Base-by-base conservation (phyloP, 1,140 invertebrate genomes). In the Drusus annulatus region DNA sequence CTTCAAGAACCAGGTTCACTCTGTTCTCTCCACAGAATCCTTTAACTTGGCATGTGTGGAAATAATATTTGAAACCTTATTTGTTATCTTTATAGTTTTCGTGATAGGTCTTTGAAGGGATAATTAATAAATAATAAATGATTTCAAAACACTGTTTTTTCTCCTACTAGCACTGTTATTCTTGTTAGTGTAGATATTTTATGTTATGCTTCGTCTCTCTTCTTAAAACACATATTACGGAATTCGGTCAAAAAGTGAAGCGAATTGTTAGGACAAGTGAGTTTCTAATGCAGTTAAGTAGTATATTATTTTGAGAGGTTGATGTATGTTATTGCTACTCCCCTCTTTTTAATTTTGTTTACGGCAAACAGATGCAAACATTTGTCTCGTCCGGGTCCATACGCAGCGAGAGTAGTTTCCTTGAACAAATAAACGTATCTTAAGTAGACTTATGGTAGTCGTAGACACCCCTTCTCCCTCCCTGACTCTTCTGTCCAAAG, bases 271-370 rank as follows among this genome's bases (percentile, higher is more conserved):
- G 28, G 25, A 65, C 4, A 65, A 65, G 62, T 65, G 16, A 19
- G 17, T 23, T 13, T 23, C 21, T 25, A 31, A 65, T 10, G 7
- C 10, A 25, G 4, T 65, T n/a, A 71, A 19, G 7, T 17, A 71
- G 68, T 71, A 69, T 45, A 45, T 45, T 81, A 81, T 81, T 81
- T 65, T 81, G 75, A 77, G 62, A 75, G 68, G 68, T 71, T 81
- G 80, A 76, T 68, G 62, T 71, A 68, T 81, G 75, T 81, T 81
- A 81, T 81, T 81, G 62, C 75, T 71, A 52, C 56, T 52, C 74
- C 73, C 79, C 79, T 65, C 71, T 74, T 81, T 81, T 81, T 81
- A 81, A 81, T 45, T 81, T 81, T 81, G 80, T 81, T 81, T 78
- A 78, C 74, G 19, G 45, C 68, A 69, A 74, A 71, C 80, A 81